Percentiles rank a stretch among this genome's conserved stretches.
phyloP scores from a whole-genome alignment of 2,113 vertebrate species.

The Catharus fuscescens region DNA sequence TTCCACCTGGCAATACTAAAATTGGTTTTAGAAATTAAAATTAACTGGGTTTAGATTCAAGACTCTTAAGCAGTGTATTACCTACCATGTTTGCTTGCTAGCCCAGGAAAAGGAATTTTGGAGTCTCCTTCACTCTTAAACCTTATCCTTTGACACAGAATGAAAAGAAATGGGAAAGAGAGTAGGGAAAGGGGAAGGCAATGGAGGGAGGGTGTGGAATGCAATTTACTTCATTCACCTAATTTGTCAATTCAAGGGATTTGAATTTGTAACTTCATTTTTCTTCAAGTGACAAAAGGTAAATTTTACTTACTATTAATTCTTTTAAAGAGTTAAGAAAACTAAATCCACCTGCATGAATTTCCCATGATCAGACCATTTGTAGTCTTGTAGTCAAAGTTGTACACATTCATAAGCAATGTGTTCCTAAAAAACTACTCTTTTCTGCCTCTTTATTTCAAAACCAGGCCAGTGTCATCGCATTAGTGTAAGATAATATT shows the following conservation, averaged over 20 bases:
- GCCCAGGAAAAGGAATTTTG: neutral
- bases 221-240: neutral
- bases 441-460: neutral
- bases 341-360: neutral
- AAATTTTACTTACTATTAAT: neutral
- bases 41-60: neutral
- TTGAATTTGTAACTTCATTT: neutral
- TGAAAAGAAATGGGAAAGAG: neutral
- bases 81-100: neutral
- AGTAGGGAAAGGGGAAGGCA: rapidly evolving
- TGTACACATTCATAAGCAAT: neutral
- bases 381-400: neutral
- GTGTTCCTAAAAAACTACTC: neutral
- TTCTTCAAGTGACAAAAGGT: neutral
- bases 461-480: neutral
- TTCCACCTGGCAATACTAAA: neutral
- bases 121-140: neutral
- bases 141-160: neutral
- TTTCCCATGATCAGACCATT: neutral
- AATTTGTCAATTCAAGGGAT: neutral
- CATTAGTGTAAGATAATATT: neutral
- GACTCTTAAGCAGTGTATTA: neutral
- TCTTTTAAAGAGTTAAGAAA: neutral
- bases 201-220: rapidly evolving
- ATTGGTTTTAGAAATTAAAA: neutral